Base-by-base conservation (phyloP, 2,888 invertebrate species). In the Cataglyphis livida region DNA sequence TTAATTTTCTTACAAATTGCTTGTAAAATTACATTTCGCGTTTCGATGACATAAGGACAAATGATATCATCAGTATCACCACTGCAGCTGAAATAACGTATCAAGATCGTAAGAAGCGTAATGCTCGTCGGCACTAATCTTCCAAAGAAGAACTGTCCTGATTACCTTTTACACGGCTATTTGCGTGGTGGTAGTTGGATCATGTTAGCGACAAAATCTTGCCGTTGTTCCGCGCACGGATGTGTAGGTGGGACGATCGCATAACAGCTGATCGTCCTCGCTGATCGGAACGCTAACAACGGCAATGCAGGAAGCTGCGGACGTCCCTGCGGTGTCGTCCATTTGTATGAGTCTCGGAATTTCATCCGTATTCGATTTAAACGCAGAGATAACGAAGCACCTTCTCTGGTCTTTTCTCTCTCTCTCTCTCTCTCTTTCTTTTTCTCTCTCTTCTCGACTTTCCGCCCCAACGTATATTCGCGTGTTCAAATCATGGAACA, bases 281-380 rank as follows among this genome's bases (percentile, higher is more conserved):
- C 90, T 88, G 90, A 90, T 90, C 90, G 88, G 83, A 85, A 89
- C 88, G 83, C 82, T 64, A 75, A 32, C 84, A 54, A 71, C 75
- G 71, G 81, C 76, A 25, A 73, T 87, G 89, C 86, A 90, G 88
- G 91, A 92, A 90, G 88, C 85, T 64, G 87, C 81, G 87, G 86
- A 90, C 90, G 87, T 90, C 85, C 88, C 73, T 84, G 88, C 85
- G 87, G 88, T 90, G 90, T 88, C 83, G 86, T 91, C 88, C 91
- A 91, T 92, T 92, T 91, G 91, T 92, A 88, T 83, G 62, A 82
- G 59, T 86, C 86, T 90, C 79, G 91, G 91, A 92, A 92, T 92
- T 91, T 87, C 89, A 91, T 89, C 89, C 90, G 91, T 89, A 90
- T 90, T 90, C 90, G 92, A 92, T 92, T 92, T 86, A 86, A 91